phyloP scores from a whole-genome alignment of 2,113 vertebrate species.

The Dinomys branickii region DNA sequence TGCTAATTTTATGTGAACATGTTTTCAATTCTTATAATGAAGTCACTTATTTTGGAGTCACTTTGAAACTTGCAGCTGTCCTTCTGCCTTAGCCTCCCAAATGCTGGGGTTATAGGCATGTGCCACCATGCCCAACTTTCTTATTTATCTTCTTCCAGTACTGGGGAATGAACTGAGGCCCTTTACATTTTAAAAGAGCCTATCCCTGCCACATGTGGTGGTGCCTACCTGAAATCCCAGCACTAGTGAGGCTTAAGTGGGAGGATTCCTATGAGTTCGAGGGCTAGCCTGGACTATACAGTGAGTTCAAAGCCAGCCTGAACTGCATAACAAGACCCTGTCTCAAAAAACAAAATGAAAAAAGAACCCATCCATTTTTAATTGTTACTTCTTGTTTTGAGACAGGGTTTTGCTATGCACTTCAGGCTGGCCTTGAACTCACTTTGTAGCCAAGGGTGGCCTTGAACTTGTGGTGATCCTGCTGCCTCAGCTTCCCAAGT shows the following conservation, averaged over 20 bases:
- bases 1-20: neutral
- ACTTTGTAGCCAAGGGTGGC: too few relatives aligned
- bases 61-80: neutral
- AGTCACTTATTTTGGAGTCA: neutral
- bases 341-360: neutral
- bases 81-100: neutral
- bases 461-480: neutral
- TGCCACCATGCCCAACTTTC: neutral
- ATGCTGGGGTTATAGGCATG: neutral
- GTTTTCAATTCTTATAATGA: neutral
- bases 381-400: neutral
- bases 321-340: neutral
- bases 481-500: neutral
- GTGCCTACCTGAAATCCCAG: neutral
- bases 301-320: neutral
- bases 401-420: neutral
- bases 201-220: neutral
- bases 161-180: neutral
- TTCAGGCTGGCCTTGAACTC: neutral
- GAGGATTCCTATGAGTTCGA: neutral
- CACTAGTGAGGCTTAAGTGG: neutral
- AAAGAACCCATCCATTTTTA: neutral
- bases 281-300: neutral
- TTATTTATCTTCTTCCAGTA: neutral
- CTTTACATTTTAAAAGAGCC: neutral